These are phyloP conservation scores for Phrynocephalus vlangalii DNA, from an alignment of 2,797 vertebrate species.

Conservation along the genomic window DNA sequence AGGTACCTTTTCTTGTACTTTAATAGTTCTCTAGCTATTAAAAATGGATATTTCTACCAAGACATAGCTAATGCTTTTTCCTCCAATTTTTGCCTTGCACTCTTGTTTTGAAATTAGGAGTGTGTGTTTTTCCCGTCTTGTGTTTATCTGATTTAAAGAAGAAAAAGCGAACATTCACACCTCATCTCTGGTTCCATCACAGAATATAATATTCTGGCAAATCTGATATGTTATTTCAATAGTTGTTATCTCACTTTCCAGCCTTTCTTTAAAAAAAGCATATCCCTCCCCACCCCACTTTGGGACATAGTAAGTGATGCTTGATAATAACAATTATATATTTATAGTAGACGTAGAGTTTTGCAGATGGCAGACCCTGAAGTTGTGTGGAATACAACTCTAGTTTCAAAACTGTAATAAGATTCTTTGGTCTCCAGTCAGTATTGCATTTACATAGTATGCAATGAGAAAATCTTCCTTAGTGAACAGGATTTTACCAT, in stretches of 20 bases:
- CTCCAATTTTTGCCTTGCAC: fast-evolving
- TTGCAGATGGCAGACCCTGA: background rate
- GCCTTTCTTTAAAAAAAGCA: background rate
- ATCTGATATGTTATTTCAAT: slow-evolving; percentile 23
- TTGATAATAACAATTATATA: slow-evolving; percentile 3
- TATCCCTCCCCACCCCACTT: background rate
- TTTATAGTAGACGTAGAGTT: slow-evolving; percentile 1
- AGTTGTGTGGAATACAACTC: background rate
- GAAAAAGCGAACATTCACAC: background rate
- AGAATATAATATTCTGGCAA: slow-evolving; percentile 5
- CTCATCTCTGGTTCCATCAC: background rate
- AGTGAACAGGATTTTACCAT: background rate
- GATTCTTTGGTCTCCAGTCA: background rate
- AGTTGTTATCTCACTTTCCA: fast-evolving
- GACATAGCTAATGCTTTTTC: background rate
- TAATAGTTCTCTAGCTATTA: slow-evolving; percentile 48
- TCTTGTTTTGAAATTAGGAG: slow-evolving; percentile 10
- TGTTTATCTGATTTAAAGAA: slow-evolving; percentile 16
- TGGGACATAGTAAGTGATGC: background rate
- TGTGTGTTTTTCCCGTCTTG: background rate
- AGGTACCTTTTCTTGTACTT: slow-evolving; percentile 54
- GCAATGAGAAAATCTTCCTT: background rate
- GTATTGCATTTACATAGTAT: background rate
- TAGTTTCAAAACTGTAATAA: background rate
- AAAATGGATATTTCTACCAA: slow-evolving; percentile 39